A percentile compares a stretch with the other conserved stretches of the same genome.
These are phyloP conservation scores for Drosophila chauvacae DNA, from an alignment of 1,140 invertebrate species.

Conservation along the genomic window DNA sequence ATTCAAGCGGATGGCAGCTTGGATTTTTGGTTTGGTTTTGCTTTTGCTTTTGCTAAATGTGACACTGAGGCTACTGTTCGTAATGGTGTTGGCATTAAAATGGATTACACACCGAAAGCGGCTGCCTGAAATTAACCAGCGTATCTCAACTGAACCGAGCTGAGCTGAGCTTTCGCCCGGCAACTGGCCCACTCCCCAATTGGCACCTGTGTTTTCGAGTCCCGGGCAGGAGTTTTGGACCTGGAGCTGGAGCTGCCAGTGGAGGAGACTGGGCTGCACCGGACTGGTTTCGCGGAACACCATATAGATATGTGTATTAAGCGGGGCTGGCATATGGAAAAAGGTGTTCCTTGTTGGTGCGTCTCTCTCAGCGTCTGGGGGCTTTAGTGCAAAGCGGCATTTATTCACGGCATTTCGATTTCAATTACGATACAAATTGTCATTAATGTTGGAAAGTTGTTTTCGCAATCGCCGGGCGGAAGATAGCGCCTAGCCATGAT, in stretches of 20 bases:
- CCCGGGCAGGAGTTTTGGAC: conserved; percentile 1
- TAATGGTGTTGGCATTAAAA: conserved; percentile 83
- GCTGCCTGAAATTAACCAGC: conserved; percentile 57
- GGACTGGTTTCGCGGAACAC: conserved; percentile 61
- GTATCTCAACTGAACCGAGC: conserved; percentile 46
- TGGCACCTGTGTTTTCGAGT: conserved; percentile 40
- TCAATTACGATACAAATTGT: conserved; percentile 83
- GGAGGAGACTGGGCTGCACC: conserved; percentile 59
- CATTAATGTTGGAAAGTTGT: conserved; percentile 83
- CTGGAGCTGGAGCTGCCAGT: not conserved
- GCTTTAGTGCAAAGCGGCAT: conserved; percentile 80
- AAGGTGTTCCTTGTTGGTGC: conserved; percentile 78
- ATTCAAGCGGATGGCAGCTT: conserved; percentile 60
- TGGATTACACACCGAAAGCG: conserved; percentile 77
- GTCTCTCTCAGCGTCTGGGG: conserved; percentile 46
- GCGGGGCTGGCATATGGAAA: conserved; percentile 23
- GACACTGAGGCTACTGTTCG: conserved; percentile 82
- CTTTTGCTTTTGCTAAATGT: conserved; percentile 77
- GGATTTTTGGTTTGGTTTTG: conserved; percentile 50
- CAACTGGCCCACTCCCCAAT: conserved; percentile 47
- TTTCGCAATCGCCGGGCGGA: conserved; percentile 57
- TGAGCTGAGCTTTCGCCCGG: conserved; percentile 52
- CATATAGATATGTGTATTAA: conserved; percentile 13
- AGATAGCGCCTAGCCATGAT: conserved; percentile 39
- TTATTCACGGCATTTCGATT: conserved; percentile 83